phyloP scores from a whole-genome alignment of 2,888 invertebrate genomes.

The Venustoraphidia nigricollis region DNA sequence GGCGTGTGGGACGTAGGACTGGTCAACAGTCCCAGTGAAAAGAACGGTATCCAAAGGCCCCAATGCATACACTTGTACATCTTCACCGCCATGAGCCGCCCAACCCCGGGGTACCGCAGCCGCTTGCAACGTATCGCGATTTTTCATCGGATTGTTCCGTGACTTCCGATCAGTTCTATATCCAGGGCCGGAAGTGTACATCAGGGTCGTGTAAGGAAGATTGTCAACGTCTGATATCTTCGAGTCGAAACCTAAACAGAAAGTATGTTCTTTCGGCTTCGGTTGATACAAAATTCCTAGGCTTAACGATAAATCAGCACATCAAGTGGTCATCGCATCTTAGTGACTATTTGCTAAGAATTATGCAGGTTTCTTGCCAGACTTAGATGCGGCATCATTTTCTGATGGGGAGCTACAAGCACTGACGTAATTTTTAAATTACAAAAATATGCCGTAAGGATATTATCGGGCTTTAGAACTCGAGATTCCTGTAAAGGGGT shows the following conservation, averaged over 20 bases:
- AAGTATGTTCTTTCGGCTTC: no score
- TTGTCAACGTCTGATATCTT: slow-evolving; percentile 49
- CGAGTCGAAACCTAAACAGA: slow-evolving; percentile 41
- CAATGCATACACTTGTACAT: slow-evolving; percentile 55
- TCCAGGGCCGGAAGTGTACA: slow-evolving; percentile 55
- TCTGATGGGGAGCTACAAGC: no score
- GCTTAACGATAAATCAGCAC: no score
- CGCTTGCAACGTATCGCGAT: slow-evolving; percentile 38
- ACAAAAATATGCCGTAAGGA: no score
- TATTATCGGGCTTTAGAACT: no score
- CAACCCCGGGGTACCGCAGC: slow-evolving; percentile 52
- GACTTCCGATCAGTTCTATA: slow-evolving; percentile 35
- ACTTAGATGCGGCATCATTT: no score
- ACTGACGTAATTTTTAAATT: no score
- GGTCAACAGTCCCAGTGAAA: slow-evolving; percentile 52
- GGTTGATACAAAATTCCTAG: no score
- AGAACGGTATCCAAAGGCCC: slow-evolving; percentile 39
- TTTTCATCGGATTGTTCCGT: slow-evolving; percentile 17
- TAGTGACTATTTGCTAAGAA: no score
- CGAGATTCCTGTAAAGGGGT: no score
- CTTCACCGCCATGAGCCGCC: slow-evolving; percentile 60
- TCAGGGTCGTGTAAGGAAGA: slow-evolving; percentile 48
- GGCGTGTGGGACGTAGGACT: slow-evolving; percentile 62
- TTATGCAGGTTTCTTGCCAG: no score
- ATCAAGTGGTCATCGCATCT: no score